phyloP scores from a whole-genome alignment of 2,888 invertebrate genomes.

The Pterobdella sp. region DNA sequence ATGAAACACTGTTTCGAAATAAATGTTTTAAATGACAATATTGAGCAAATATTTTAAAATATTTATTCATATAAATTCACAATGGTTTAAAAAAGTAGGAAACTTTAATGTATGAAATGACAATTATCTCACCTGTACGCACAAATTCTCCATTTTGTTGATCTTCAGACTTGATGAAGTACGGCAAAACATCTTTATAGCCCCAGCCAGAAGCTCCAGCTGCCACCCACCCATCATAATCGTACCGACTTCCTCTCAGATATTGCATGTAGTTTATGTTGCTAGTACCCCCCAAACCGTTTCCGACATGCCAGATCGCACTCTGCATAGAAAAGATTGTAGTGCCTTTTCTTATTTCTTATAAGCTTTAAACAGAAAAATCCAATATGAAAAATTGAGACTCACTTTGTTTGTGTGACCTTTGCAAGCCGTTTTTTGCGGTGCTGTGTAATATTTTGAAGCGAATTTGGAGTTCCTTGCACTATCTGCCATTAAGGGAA shows the following conservation, averaged over 20 bases:
- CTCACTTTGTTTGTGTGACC: conserved; percentile 36
- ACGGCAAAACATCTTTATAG: conserved; percentile 40
- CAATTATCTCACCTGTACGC: conserved; percentile 37
- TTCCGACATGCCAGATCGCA: conserved; percentile 32
- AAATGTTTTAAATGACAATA: too few species aligned
- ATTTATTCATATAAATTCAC: too few species aligned
- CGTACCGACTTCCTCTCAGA: conserved; percentile 39
- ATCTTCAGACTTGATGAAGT: conserved; percentile 41
- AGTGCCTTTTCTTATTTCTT: not conserved
- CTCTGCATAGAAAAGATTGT: conserved; percentile 11
- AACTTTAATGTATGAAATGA: too few species aligned
- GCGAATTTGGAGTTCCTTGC: conserved; percentile 35
- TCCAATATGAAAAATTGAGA: not conserved
- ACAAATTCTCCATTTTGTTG: conserved; percentile 38
- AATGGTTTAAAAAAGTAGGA: too few species aligned
- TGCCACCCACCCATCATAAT: conserved; percentile 39
- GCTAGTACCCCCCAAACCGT: conserved; percentile 39
- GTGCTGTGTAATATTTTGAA: conserved; percentile 38
- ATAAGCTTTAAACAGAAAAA: not conserved
- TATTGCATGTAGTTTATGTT: conserved; percentile 40
- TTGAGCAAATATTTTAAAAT: too few species aligned
- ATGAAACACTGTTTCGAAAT: conserved; percentile 37
- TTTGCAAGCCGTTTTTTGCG: conserved; percentile 39
- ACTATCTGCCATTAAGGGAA: conserved; percentile 38
- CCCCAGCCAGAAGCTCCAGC: conserved; percentile 39